A percentile compares a stretch with the other conserved stretches of the same genome.
These are phyloP conservation scores for honey bee (Apis mellifera) DNA, from an alignment of 1,140 invertebrate genomes.

Conservation along the genomic window DNA sequence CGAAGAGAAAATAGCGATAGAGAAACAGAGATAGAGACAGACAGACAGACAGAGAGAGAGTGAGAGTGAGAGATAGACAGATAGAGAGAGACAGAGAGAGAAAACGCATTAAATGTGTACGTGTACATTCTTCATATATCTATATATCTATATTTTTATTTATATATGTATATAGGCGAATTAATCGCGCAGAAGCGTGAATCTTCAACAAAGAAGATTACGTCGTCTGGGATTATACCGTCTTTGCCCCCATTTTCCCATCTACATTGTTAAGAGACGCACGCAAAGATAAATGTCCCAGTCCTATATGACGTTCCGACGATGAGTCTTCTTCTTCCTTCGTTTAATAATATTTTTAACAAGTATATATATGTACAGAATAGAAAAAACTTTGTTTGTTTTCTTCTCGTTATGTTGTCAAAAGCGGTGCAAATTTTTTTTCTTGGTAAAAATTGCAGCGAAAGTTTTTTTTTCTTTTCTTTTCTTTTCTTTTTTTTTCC, in stretches of 20 bases:
- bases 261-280: background rate
- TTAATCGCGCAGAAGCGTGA: constrained; percentile 47
- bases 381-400: constrained; percentile 19
- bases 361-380: constrained; percentile 62
- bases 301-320: background rate
- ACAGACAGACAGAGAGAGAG: background rate
- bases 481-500: background rate
- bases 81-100: constrained; percentile 13
- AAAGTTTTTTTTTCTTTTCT: background rate
- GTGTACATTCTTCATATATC: constrained; percentile 54
- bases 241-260: background rate
- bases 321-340: too few relatives aligned
- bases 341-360: background rate
- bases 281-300: background rate
- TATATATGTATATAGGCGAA: constrained; percentile 65
- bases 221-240: background rate
- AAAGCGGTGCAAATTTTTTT: constrained; percentile 35
- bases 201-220: constrained; percentile 11
- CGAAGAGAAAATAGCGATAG: background rate
- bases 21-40: background rate
- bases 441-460: constrained; percentile 20
- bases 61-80: background rate
- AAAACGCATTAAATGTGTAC: constrained; percentile 31
- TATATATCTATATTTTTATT: constrained; percentile 60
- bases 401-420: background rate